Base-by-base conservation (phyloP, 2,113 vertebrate species). In the Motacilla alba region DNA sequence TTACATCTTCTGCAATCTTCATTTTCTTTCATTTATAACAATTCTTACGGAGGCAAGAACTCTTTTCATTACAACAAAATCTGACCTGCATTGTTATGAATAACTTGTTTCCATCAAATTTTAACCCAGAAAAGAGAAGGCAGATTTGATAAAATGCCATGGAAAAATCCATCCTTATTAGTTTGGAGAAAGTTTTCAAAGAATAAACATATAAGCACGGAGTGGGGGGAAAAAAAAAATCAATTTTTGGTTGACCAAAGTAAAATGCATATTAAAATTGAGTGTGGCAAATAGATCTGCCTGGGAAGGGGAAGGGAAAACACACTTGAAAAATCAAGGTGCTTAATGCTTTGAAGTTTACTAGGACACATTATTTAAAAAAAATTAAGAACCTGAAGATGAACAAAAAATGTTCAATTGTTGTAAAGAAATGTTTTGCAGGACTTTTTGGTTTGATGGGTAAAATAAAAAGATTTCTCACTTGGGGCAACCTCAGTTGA, bases 151-250 rank as follows among this genome's bases (percentile, higher is more conserved):
- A 72, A 94, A 94, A 89, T 17, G 8, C n/a, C 64, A 78, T 26
- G 11, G 72, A 59, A 93, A 85, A 90, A 93, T 90, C 90, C 72
- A 92, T 90, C 52, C 75, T 93, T 92, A 96, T 94, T 82, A 82
- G 49, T 69, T 91, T 94, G 46, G 56, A 79, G 87, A 75, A 96
- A 89, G 44, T 84, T 78, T 81, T 89, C 53, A 52, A 87, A 68
- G 35, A 79, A 91, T 47, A 87, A 95, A 89, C 6, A 0, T 68
- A 91, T n/a, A 72, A 79, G 52, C 60, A 77, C 0, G 0, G 3
- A 7, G 18, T 8, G 3, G 1, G 1, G 12, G 21, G 9, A 3
- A 0, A 0, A 2, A 7, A 9, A 8, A 19, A 10, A 81, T 63
- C 87, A 41, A 84, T 82, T 82, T 95, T 78, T 94, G 80, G 31